These are phyloP conservation scores for Natator depressus DNA, from an alignment of 2,113 vertebrate genomes.

Conservation along the genomic window DNA sequence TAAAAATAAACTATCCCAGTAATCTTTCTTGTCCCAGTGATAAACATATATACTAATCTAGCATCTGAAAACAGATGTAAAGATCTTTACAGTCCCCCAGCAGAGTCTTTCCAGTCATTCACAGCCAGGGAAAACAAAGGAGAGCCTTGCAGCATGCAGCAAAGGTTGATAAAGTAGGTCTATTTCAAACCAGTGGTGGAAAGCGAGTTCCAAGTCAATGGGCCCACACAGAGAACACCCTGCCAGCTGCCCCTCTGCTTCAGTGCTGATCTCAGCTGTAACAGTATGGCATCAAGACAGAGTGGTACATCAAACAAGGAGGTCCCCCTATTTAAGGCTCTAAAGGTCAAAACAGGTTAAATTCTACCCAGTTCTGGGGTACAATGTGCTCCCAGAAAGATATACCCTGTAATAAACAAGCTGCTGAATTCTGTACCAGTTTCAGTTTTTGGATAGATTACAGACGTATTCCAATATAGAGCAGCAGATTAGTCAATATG, in stretches of 20 bases:
- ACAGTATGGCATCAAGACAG: neutral
- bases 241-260: neutral
- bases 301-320: neutral
- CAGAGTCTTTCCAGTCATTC: neutral
- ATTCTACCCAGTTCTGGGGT: neutral
- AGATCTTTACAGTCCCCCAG: neutral
- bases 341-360: neutral
- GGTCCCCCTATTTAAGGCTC: neutral
- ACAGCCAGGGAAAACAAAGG: neutral
- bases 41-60: neutral
- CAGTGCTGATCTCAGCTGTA: neutral
- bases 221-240: neutral
- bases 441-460: neutral
- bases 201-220: neutral
- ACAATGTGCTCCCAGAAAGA: neutral
- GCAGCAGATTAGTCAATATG: neutral
- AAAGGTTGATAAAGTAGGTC: neutral
- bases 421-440: neutral
- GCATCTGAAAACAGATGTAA: neutral
- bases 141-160: neutral
- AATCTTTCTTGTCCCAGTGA: neutral
- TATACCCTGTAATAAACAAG: fast-evolving
- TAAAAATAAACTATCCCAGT: neutral
- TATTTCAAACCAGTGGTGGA: neutral
- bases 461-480: neutral